Conservation (phyloP, 1,140 invertebrate species). For the Zophobas atratus region DNA sequence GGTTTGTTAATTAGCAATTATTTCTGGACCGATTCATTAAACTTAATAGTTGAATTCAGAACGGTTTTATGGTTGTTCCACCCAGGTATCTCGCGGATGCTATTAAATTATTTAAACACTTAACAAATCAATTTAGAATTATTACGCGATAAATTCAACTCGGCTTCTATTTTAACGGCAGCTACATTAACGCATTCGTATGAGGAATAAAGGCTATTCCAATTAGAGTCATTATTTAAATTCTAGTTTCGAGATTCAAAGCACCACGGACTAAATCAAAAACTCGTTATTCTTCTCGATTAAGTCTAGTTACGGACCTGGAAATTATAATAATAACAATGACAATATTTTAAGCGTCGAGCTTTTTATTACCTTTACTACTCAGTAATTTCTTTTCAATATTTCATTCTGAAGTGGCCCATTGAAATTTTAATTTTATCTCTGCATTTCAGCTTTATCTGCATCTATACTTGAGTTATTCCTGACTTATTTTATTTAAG, state of each 20-base stretch:
- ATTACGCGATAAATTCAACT: conserved; percentile 42
- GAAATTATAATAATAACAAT: conserved; percentile 30
- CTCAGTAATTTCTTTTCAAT: not conserved
- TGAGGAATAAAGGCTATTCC: conserved; percentile 19
- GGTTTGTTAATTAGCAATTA: conserved; percentile 40
- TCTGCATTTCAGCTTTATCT: not conserved
- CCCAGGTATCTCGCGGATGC: conserved; percentile 36
- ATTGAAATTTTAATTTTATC: conserved; percentile 22
- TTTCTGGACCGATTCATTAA: conserved; percentile 43
- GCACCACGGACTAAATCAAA: conserved; percentile 3
- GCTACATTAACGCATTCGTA: conserved; percentile 25
- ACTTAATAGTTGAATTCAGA: conserved; percentile 37
- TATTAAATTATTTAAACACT: conserved; percentile 43
- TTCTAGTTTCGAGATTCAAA: conserved; percentile 15
- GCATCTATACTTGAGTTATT: not conserved
- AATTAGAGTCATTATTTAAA: conserved; percentile 37
- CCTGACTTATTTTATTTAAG: not conserved
- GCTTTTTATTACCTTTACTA: not conserved
- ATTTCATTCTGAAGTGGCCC: not conserved
- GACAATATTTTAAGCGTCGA: not conserved
- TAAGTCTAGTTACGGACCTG: conserved; percentile 10
- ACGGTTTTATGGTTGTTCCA: conserved; percentile 34
- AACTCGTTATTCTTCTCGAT: conserved; percentile 8
- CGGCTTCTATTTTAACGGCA: conserved; percentile 39
- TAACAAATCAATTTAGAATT: conserved; percentile 43